These are phyloP conservation scores for Notospermus geniculatus DNA, from an alignment of 1,140 invertebrate species.

Conservation along the genomic window DNA sequence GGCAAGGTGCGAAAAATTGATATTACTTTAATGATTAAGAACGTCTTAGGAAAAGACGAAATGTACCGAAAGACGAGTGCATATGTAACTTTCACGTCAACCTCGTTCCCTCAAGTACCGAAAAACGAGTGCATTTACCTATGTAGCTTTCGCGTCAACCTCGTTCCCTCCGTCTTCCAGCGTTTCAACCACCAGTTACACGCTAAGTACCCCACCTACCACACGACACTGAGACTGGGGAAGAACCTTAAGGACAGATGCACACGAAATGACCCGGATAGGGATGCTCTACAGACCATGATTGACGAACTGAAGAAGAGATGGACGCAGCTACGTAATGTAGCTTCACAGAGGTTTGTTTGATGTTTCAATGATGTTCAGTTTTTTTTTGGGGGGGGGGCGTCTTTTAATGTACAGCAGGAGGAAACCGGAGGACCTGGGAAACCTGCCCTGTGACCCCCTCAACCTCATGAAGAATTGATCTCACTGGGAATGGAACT, in stretches of 20 bases:
- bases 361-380: no score
- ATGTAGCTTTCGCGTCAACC: not conserved
- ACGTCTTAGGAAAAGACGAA: no score
- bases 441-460: no score
- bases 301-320: slow-evolving; percentile 88
- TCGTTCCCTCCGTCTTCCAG: slow-evolving; percentile 50
- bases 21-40: no score
- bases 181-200: slow-evolving; percentile 89
- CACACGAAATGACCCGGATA: slow-evolving; percentile 83
- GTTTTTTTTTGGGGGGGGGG: no score
- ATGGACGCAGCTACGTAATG: slow-evolving; percentile 91
- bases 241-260: slow-evolving; percentile 91
- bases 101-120: not conserved
- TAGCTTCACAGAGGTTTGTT: slow-evolving; percentile 77
- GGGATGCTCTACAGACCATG: slow-evolving; percentile 74
- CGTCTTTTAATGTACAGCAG: no score
- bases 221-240: slow-evolving; percentile 88
- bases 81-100: not conserved
- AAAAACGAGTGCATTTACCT: no score
- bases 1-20: no score
- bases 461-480: no score
- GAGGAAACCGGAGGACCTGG: no score
- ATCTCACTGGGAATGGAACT: no score
- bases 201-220: slow-evolving; percentile 85
- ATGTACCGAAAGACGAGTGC: no score